Evolutionary conservation across 1,140 invertebrate species (phyloP).

Genomic region (Diorhabda elongata): DNA sequence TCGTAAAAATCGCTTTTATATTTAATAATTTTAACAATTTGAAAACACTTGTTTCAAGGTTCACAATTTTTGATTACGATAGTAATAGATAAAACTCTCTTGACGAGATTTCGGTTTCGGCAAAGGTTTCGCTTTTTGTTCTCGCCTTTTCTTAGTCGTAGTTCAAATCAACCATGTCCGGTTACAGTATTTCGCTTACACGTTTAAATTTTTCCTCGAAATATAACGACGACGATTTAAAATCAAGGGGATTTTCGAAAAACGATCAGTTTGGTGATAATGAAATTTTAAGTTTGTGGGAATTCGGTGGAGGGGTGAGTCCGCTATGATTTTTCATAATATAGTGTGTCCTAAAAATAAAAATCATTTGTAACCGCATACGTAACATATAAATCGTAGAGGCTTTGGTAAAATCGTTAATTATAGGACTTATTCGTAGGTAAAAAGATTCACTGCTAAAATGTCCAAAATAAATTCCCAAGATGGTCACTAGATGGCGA

Average conservation of each 20-base stretch:
- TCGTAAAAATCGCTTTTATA: background rate
- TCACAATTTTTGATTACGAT: background rate
- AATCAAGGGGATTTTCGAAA: constrained; percentile 10
- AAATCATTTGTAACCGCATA: too few relatives aligned
- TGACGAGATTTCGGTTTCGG: constrained; percentile 3
- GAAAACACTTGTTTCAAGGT: background rate
- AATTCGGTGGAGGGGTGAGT: constrained; percentile 19
- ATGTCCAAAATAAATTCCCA: too few relatives aligned
- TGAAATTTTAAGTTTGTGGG: constrained; percentile 14
- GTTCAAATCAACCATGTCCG: constrained; percentile 14
- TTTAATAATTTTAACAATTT: background rate
- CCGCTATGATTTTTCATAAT: too few relatives aligned
- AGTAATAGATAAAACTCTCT: background rate
- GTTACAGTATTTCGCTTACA: constrained; percentile 15
- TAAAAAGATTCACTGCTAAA: too few relatives aligned
- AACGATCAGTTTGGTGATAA: constrained; percentile 13
- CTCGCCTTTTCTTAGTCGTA: background rate
- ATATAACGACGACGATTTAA: constrained; percentile 4
- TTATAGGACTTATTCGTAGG: too few relatives aligned
- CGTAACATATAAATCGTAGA: too few relatives aligned
- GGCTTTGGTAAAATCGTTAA: too few relatives aligned
- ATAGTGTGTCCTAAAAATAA: too few relatives aligned
- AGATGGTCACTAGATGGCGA: too few relatives aligned
- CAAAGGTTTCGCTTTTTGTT: constrained; percentile 2
- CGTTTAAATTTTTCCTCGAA: constrained; percentile 8